phyloP scores from a whole-genome alignment of 2,113 vertebrate species.

The Cinclus mexicanus region DNA sequence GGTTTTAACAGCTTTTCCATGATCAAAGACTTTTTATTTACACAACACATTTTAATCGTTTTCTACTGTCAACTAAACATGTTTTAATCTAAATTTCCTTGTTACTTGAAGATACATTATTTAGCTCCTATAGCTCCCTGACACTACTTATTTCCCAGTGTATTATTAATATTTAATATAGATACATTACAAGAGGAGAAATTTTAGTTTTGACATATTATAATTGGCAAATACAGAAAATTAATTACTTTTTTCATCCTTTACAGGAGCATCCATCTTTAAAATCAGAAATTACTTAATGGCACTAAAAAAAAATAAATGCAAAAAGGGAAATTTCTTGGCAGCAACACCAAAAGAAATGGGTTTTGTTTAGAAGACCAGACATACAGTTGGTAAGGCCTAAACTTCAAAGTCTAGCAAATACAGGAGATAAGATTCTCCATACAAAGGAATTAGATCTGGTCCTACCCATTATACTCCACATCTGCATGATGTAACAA shows the following conservation, averaged over 20 bases:
- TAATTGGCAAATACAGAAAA: neutral
- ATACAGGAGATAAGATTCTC: neutral
- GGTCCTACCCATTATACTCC: neutral
- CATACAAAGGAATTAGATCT: neutral
- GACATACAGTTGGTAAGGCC: neutral
- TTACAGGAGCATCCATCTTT: neutral
- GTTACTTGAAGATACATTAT: neutral
- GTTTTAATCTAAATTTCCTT: neutral
- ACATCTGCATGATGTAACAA: neutral
- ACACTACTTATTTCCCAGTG: neutral
- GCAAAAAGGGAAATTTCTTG: neutral
- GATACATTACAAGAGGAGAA: neutral
- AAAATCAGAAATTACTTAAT: neutral
- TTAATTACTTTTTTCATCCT: neutral
- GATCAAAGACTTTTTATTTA: neutral
- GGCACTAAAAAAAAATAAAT: neutral
- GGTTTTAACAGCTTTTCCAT: neutral
- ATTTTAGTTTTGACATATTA: neutral
- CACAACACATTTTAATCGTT: neutral
- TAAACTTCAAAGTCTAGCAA: neutral
- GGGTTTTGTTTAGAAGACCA: neutral
- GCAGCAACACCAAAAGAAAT: neutral
- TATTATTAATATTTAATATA: neutral
- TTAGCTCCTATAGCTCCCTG: neutral
- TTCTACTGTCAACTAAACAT: neutral